These are phyloP conservation scores for Ceyx cyanopectus DNA, from an alignment of 2,113 vertebrate genomes.

Conservation along the genomic window DNA sequence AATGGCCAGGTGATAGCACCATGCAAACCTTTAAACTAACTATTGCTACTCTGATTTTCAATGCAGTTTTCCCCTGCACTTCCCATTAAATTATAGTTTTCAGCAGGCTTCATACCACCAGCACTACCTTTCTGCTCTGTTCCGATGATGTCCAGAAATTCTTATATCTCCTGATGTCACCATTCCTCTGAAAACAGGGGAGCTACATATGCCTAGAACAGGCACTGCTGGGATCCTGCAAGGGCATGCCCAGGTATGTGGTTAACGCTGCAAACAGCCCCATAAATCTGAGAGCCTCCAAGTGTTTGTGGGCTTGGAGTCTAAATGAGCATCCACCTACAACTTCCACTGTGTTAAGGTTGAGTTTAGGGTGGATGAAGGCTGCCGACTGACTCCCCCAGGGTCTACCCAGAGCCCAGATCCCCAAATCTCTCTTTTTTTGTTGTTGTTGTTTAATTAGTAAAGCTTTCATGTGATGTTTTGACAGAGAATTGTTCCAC, in stretches of 20 bases:
- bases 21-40: not conserved
- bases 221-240: not conserved
- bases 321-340: not conserved
- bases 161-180: not conserved
- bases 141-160: not conserved
- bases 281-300: not conserved
- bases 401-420: not conserved
- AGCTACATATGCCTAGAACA: not conserved
- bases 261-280: not conserved
- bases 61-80: not conserved
- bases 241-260: not conserved
- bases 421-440: not conserved
- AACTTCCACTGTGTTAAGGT: not conserved
- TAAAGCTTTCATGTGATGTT: not conserved
- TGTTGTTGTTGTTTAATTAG: not conserved
- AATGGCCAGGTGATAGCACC: not conserved
- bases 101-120: not conserved
- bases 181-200: not conserved
- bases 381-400: not conserved
- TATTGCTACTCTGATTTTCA: slow-evolving; percentile 15
- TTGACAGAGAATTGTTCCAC: slow-evolving; percentile 19
- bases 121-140: not conserved
- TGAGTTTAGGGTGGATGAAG: not conserved
- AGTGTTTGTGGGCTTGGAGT: not conserved
- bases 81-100: slow-evolving; percentile 3